Conservation (phyloP, 2,113 vertebrate genomes). For the Nettapus auritus region DNA sequence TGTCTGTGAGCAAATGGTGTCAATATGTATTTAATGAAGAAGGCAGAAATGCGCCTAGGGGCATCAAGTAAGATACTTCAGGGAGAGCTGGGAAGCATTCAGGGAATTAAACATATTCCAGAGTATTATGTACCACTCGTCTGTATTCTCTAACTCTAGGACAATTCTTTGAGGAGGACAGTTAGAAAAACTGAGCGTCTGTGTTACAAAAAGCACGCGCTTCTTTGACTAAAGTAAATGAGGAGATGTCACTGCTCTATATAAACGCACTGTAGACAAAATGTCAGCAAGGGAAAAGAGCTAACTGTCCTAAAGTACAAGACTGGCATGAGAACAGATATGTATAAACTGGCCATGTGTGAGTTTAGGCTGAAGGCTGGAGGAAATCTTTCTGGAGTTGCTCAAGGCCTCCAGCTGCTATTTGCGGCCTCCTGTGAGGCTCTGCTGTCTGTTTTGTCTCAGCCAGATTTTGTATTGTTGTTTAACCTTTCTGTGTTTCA, state of each 20-base stretch:
- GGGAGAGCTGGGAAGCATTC: neutral
- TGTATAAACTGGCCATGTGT: neutral
- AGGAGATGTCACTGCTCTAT: neutral
- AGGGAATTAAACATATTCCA: neutral
- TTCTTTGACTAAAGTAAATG: neutral
- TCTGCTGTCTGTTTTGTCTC: conserved; percentile 1
- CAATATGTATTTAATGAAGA: neutral
- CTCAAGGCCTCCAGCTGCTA: neutral
- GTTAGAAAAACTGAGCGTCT: neutral
- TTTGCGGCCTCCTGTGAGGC: neutral
- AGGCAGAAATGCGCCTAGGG: neutral
- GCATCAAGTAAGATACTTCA: neutral
- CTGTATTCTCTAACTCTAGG: neutral
- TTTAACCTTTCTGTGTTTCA: neutral
- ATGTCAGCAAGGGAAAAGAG: neutral
- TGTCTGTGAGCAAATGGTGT: neutral
- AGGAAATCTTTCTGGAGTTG: neutral
- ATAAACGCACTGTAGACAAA: neutral
- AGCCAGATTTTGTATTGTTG: neutral
- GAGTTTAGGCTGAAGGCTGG: neutral
- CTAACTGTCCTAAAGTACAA: neutral
- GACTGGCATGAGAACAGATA: neutral
- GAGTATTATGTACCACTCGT: neutral
- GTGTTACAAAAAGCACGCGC: neutral
- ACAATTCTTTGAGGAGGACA: neutral